Evolutionary conservation across 2,113 vertebrate species (phyloP), one percentile per base, ranked within the genome.

Genomic region (Cricetomys ansorgei): DNA sequence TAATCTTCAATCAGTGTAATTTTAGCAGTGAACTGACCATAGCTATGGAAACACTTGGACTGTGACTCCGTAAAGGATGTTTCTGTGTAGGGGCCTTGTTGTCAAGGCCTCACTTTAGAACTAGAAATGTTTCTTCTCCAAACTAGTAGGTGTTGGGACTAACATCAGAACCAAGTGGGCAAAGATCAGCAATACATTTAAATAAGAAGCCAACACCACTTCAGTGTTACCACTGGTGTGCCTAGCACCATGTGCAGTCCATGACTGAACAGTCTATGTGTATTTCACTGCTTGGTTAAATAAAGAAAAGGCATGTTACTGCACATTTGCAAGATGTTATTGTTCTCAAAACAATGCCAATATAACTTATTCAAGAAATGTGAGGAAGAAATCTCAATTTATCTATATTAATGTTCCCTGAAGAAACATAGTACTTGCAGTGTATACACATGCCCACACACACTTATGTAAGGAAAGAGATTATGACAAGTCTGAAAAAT

Each of bases 1-100:
- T 95, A 96, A 98, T 98, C 97, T 98, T 84, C 62, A 94, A 89
- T 98, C 94, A 62, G 86, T 94, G 94, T 48, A 95, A 65, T 98
- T 97, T 93, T 97, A 98, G 97, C 11, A 59, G 96, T 95, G 80
- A 80, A 98, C 90, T 94, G 96, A 97, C 94, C 97, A 98, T 95
- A 97, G 90, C 95, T 97, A 97, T 98, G 96, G 96, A 98, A 96
- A 98, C 98, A 95, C 85, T 98, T 98, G 98, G 97, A 97, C 86
- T 96, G 67, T 57, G 92, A 50, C 95, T 98, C 89, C 96, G 88
- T 95, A 96, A 98, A 98, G 88, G 92, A 96, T 98, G 88, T 95
- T 95, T 98, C 97, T 97, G 92, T 98, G 81, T n/a, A 76, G 98
- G 97, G 92, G 94, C 97, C 79, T 88, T 88, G 92, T 96, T 89